These are phyloP conservation scores for Holotrichia oblita DNA, from an alignment of 1,140 invertebrate genomes.

Conservation along the genomic window DNA sequence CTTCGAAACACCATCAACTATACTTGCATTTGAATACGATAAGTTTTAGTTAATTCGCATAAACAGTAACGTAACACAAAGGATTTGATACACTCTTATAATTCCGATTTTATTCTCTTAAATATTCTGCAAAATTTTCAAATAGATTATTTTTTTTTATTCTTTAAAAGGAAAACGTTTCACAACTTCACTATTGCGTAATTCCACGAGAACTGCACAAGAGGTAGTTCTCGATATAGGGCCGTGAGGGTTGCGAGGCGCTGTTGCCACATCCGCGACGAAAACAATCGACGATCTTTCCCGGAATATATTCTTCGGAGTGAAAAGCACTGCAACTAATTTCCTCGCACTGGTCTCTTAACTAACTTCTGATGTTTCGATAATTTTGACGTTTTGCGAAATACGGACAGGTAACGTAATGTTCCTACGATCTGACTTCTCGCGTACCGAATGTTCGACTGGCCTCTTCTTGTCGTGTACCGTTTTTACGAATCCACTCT, in stretches of 20 bases:
- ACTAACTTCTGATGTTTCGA: too few species aligned
- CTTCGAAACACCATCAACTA: background rate
- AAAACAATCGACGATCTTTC: constrained; percentile 18
- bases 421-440: background rate
- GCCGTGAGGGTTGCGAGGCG: constrained; percentile 21
- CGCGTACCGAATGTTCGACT: constrained; percentile 27
- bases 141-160: too few species aligned
- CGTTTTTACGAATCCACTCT: constrained; percentile 25
- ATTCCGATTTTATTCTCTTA: too few species aligned
- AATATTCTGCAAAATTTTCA: too few species aligned
- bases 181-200: constrained; percentile 33
- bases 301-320: background rate
- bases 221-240: background rate
- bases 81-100: too few species aligned
- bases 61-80: too few species aligned
- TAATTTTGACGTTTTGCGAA: constrained; percentile 6
- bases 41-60: too few species aligned
- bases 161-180: background rate
- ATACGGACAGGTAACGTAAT: background rate
- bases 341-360: too few species aligned
- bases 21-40: background rate
- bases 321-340: background rate
- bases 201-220: constrained; percentile 28
- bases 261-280: constrained; percentile 11
- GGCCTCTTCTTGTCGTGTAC: constrained; percentile 16